Percentiles rank a stretch among this genome's conserved stretches.
phyloP scores from a whole-genome alignment of 2,113 vertebrate genomes.

The Eptatretus burgeri region DNA sequence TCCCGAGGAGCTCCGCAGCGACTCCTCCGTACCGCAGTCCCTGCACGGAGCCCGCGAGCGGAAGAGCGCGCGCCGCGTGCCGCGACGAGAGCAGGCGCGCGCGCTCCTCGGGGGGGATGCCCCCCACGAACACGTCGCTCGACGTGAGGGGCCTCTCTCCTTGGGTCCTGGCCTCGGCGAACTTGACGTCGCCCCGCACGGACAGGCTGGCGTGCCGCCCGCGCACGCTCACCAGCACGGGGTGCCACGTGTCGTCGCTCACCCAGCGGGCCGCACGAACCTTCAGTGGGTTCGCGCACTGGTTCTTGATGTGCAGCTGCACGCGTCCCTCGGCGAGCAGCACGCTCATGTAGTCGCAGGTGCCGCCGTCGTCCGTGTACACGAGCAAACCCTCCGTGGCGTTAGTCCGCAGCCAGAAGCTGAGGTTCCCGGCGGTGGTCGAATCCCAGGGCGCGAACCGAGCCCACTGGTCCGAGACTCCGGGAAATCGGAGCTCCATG shows the following conservation, averaged over 20 bases:
- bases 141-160: not conserved
- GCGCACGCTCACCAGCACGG: not conserved
- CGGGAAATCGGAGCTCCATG: conserved; percentile 5
- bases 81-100: not conserved
- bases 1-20: not conserved
- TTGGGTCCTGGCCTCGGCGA: not conserved
- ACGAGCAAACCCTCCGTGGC: conserved; percentile 3
- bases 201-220: conserved; percentile 1
- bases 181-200: not conserved
- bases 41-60: not conserved
- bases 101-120: conserved; percentile 1
- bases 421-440: not conserved
- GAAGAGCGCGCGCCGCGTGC: not conserved
- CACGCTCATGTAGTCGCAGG: conserved; percentile 3
- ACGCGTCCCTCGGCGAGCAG: not conserved
- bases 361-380: conserved; percentile 1
- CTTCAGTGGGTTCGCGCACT: not conserved
- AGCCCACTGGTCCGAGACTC: not conserved
- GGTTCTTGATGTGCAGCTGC: conserved; percentile 4
- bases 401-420: conserved; percentile 1
- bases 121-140: conserved; percentile 5
- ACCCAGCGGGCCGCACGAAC: not conserved
- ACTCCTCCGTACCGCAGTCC: not conserved
- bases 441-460: conserved; percentile 1
- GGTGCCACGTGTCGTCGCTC: not conserved